Conservation (phyloP, 1,140 invertebrate genomes). For the Drosophila saltans region DNA sequence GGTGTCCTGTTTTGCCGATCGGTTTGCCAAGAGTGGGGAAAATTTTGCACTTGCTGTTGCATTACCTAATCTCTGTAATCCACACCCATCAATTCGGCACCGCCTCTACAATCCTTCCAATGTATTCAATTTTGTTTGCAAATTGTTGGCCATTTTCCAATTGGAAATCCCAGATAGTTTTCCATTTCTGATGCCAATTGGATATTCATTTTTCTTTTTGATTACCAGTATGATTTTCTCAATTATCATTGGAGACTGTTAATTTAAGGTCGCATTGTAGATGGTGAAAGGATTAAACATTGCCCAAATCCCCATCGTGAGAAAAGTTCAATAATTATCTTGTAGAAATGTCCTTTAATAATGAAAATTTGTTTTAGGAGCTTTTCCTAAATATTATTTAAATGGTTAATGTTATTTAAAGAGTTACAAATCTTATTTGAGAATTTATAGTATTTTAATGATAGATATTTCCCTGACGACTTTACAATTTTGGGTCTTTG, state of each 20-base stretch:
- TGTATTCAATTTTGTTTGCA: neutral
- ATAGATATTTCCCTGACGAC: too few relatives aligned
- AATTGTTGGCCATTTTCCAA: constrained; percentile 5
- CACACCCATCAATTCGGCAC: neutral
- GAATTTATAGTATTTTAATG: too few relatives aligned
- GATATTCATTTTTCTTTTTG: neutral
- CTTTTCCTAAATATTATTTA: too few relatives aligned
- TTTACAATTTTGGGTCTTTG: too few relatives aligned
- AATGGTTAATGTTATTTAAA: too few relatives aligned
- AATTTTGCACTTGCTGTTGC: constrained; percentile 18
- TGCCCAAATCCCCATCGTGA: too few relatives aligned
- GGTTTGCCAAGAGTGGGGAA: neutral
- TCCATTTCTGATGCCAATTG: neutral
- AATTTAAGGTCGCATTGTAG: neutral
- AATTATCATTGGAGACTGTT: neutral
- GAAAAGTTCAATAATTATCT: too few relatives aligned
- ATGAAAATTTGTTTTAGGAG: too few relatives aligned
- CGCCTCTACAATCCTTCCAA: neutral
- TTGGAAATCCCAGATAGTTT: constrained; percentile 2
- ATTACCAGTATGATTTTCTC: neutral
- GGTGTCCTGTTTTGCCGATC: constrained; percentile 14
- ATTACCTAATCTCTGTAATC: neutral
- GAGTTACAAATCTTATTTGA: too few relatives aligned
- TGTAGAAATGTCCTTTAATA: too few relatives aligned
- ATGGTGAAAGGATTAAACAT: too few relatives aligned